Evolutionary conservation across 2,888 invertebrate species (phyloP), one percentile per base, ranked within the genome.

Genomic region (Rhorus exstirpatorius): DNA sequence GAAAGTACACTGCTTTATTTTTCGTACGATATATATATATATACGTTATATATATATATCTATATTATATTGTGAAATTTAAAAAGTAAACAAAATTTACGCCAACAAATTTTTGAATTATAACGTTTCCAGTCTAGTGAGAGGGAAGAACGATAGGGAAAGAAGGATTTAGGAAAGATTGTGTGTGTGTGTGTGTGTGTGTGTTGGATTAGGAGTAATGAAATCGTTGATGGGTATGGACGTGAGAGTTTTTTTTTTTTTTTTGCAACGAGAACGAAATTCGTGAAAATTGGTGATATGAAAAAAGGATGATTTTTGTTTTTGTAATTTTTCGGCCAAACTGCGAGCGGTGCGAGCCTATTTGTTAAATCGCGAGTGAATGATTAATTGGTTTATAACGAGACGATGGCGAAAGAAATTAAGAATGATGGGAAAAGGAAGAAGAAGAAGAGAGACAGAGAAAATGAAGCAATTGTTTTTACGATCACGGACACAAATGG

Each of bases 1-100:
- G 87, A 88, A 88, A 89, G 84, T 87, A 89, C 88, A 88, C 85
- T 85, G 89, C 88, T 91, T 92, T 91, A 92, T 91, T 91, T 91
- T 90, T 91, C 90, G 86, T 90, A 89, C 85, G 83, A 86, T 88
- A 87, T 83, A 86, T 87, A 76, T 75, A 24, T n/a, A n/a, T n/a
- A n/a, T n/a, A n/a, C n/a, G n/a, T 61, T 84, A 81, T 74, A 83
- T 78, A 81, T 80, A 83, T 85, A n/a, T 81, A 70, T 84, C 81
- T 84, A 84, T 85, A 86, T 87, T 86, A 80, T 87, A 85, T 81
- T 83, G 67, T 72, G 79, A 63, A 55, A 38, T n/a, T 26, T 12
- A 63, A 55, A 68, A 49, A 53, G 44, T 55, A 46, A 26, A 61
- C 58, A 67, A 58, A 49, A 49, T 53, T 21, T 14, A 24, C 26